These are phyloP conservation scores for Trinorchestia longiramus DNA, from an alignment of 1,140 invertebrate species.

Conservation along the genomic window DNA sequence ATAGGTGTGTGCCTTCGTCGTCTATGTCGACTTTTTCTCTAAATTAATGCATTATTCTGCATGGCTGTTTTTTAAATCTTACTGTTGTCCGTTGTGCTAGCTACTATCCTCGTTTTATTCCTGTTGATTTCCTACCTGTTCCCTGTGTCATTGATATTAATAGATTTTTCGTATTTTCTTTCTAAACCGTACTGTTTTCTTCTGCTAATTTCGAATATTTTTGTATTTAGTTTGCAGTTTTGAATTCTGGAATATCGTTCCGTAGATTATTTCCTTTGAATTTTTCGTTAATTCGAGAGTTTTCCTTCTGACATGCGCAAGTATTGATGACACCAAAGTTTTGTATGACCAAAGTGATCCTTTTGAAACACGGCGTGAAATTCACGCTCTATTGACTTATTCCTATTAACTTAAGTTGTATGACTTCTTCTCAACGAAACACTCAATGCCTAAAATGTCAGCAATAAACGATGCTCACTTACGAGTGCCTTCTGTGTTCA, in stretches of 20 bases:
- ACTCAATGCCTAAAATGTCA: neutral
- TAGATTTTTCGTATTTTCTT: too few relatives aligned
- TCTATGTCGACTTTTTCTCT: neutral
- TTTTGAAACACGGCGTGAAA: neutral
- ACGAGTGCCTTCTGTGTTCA: neutral
- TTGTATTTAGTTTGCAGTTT: neutral
- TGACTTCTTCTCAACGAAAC: neutral
- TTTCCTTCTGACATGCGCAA: neutral
- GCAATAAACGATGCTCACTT: neutral
- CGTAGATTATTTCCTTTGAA: neutral
- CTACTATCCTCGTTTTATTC: neutral
- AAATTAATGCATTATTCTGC: neutral
- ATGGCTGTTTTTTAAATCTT: neutral
- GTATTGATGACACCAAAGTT: conserved; percentile 14
- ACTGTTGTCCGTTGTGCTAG: neutral
- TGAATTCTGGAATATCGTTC: neutral
- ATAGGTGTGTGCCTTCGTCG: neutral
- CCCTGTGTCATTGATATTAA: too few relatives aligned
- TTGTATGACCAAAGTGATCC: neutral
- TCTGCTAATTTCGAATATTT: neutral
- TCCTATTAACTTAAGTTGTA: neutral
- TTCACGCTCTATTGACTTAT: neutral
- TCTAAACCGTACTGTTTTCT: neutral
- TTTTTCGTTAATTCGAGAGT: neutral
- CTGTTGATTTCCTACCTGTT: neutral